Conservation (phyloP, 1,140 invertebrate genomes). For the Monochamus saltuarius region DNA sequence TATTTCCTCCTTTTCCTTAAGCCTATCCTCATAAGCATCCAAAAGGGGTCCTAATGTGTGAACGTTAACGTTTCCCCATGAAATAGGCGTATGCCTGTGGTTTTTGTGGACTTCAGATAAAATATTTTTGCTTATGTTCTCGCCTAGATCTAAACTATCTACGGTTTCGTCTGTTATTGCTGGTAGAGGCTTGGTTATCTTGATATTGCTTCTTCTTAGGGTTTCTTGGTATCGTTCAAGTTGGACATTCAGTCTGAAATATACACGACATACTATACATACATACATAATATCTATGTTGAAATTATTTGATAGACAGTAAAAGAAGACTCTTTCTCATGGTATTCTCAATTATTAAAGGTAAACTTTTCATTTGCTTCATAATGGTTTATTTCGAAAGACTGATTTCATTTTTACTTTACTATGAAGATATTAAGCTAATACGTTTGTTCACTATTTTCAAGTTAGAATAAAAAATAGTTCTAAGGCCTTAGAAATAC, state of each 20-base stretch:
- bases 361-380: too few relatives aligned
- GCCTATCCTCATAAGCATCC: slow-evolving; percentile 67
- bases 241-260: slow-evolving; percentile 63
- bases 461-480: too few relatives aligned
- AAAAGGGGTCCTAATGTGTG: slow-evolving; percentile 61
- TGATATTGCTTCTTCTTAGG: slow-evolving; percentile 50
- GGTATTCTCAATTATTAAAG: too few relatives aligned
- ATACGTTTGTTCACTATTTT: too few relatives aligned
- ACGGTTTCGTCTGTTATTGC: slow-evolving; percentile 33
- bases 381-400: too few relatives aligned
- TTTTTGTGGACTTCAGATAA: slow-evolving; percentile 39
- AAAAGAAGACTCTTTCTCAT: too few relatives aligned
- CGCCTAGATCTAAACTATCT: slow-evolving; percentile 27
- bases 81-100: slow-evolving; percentile 45
- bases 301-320: too few relatives aligned
- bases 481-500: too few relatives aligned
- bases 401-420: too few relatives aligned
- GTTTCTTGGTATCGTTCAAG: slow-evolving; percentile 68
- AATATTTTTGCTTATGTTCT: slow-evolving; percentile 36
- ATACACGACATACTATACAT: background rate
- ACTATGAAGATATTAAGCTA: too few relatives aligned
- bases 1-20: slow-evolving; percentile 66
- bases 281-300: too few relatives aligned
- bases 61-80: slow-evolving; percentile 60
- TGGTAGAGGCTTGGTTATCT: slow-evolving; percentile 16